Evolutionary conservation across 2,797 vertebrate genomes (phyloP), one percentile per base, ranked within the genome.

Genomic region (Xyrichtys novacula): DNA sequence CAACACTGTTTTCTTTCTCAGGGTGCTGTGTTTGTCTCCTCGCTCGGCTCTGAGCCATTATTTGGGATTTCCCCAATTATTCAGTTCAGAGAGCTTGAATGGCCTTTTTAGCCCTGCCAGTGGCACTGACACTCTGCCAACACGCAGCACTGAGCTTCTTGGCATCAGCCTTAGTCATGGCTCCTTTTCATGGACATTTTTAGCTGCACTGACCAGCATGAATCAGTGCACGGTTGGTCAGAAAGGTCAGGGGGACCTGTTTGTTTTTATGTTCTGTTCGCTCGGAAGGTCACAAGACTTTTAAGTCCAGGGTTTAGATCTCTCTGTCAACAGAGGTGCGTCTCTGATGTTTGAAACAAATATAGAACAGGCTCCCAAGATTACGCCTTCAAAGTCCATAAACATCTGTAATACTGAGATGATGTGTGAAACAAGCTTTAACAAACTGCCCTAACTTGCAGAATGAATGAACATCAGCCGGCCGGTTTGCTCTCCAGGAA

Each of bases 221-320:
- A 68, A 65, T 66, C 46, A n/a, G 57, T 60, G 20, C 65, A 48
- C 23, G 25, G 44, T 50, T 16, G 7, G 65, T 72, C 58, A 53
- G 62, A 81, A 80, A 81, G 78, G 82, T 86, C 84, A 80, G 5
- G 0, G 5, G 15, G 64, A 78, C 77, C 52, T 47, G 54, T 56
- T 20, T 48, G 62, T 55, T 57, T 19, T 76, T 31, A 14, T 76
- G 74, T 77, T 84, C 69, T 52, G 65, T 68, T 75, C 57, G 42
- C 32, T 39, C 44, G 58, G 73, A 86, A 80, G 84, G 78, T 82
- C 84, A 84, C 60, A 29, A 25, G 56, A 79, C 73, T 70, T 79
- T 79, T 15, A 78, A 74, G 59, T 60, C 22, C 38, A 14, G 54
- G 44, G 28, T 64, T 81, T 70, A 72, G 55, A 77, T 63, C 31